Base-by-base conservation (phyloP, 2,113 vertebrate species). In the Galeopterus variegatus region DNA sequence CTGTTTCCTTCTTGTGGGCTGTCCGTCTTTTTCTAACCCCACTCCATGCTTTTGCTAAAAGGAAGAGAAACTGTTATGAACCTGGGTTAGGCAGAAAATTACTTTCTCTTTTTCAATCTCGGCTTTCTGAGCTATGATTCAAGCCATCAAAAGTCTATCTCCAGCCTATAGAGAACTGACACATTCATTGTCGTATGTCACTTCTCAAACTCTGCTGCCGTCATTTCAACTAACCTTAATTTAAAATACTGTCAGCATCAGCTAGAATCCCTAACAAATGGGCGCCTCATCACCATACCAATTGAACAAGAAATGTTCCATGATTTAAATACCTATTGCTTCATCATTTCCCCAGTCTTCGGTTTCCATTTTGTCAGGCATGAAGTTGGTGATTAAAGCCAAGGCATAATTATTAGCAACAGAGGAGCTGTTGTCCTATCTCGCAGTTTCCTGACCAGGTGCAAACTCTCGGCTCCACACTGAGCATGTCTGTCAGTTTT, bases 241-340 rank as follows among this genome's bases (percentile, higher is more conserved):
- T 98, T 98, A 97, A 98, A 98, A 98, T 98, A 94, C 98, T 97
- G 98, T 98, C 97, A 94, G 98, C 98, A 96, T 98, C 98, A 98
- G 98, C 98, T 96, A 97, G 98, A 98, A 98, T 98, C 96, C 75
- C 95, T 97, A 95, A 97, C 67, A 97, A 98, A 98, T 33, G 95
- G 97, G 94, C 9, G 88, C 97, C 98, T 99, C 98, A 99, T 99
- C 98, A 99, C 96, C 97, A 98, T 98, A 97, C 98, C 97, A 98
- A 98, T 98, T 98, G 98, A 98, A 98, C 52, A 96, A 97, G 98
- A 97, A 98, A 96, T 98, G 97, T 97, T 89, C 90, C 98, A 95
- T 98, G 98, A 99, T 99, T 99, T 99, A 98, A 99, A 99, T 99
- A 98, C 99, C 98, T 99, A 99, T 98, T 98, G 98, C 98, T 98